Conservation (phyloP, 2,888 invertebrate genomes). For the Aspidiotus rigidus region DNA sequence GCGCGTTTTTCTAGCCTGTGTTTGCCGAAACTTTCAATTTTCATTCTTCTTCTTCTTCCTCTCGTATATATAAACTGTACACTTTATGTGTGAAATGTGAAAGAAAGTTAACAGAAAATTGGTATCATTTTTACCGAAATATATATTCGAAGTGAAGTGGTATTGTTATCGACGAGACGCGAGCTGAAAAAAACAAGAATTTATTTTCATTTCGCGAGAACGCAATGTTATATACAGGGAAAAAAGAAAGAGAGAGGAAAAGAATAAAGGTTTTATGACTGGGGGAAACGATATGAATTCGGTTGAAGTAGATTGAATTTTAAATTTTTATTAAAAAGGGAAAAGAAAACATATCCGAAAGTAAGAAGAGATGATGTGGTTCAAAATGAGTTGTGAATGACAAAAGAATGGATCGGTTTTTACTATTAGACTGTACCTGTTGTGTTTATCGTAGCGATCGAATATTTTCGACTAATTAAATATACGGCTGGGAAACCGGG, state of each 20-base stretch:
- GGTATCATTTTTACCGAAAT: conserved; percentile 26
- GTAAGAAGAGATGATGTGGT: neutral
- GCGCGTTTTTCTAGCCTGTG: conserved; percentile 13
- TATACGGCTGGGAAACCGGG: no score
- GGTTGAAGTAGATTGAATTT: conserved; percentile 31
- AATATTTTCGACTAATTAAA: no score
- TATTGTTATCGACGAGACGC: conserved; percentile 11
- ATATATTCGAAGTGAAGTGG: conserved; percentile 17
- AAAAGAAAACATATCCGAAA: conserved; percentile 8
- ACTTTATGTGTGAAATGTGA: neutral
- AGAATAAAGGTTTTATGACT: conserved; percentile 8
- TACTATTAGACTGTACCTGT: no score
- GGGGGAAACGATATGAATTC: conserved; percentile 20
- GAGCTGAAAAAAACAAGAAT: neutral
- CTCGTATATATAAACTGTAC: neutral
- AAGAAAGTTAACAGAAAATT: conserved; percentile 18
- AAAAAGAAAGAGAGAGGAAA: conserved; percentile 4
- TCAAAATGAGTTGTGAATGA: no score
- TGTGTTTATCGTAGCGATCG: no score
- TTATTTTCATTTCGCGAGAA: conserved; percentile 12
- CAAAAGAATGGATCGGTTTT: no score
- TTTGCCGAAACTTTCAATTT: conserved; percentile 23
- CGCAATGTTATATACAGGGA: neutral
- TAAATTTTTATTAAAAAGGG: conserved; percentile 27
- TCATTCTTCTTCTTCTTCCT: conserved; percentile 5